These are phyloP conservation scores for Apamea crenata DNA, from an alignment of 2,888 invertebrate genomes.

Conservation along the genomic window DNA sequence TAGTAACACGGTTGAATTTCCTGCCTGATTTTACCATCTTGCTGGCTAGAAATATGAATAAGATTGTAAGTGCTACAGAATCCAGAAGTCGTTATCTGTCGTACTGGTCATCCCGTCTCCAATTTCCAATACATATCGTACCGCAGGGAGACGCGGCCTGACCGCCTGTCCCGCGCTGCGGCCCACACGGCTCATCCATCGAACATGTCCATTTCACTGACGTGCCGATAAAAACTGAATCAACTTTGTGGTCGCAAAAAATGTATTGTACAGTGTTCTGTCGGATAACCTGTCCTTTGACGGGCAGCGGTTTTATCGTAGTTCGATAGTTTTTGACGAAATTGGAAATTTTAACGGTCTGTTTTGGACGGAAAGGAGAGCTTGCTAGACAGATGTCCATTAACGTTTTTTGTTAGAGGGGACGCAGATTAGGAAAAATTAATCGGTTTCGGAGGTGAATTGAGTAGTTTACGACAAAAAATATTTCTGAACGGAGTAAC, in stretches of 20 bases:
- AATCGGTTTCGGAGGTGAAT: constrained; percentile 5
- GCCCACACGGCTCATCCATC: constrained; percentile 74
- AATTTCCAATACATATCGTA: constrained; percentile 56
- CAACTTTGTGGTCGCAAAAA: constrained; percentile 73
- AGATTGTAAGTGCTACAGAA: constrained; percentile 14
- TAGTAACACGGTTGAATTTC: background rate
- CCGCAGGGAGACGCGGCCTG: constrained; percentile 48
- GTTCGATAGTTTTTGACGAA: constrained; percentile 66
- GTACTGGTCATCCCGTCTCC: constrained; percentile 26
- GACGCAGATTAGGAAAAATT: constrained; percentile 7
- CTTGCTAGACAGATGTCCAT: constrained; percentile 23
- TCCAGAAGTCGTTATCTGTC: constrained; percentile 30
- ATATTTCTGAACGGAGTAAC: background rate
- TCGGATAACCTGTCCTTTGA: constrained; percentile 69
- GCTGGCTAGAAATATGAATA: background rate
- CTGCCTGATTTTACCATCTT: background rate
- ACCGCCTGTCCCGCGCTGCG: constrained; percentile 70
- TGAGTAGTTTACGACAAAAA: background rate
- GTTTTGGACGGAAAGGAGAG: constrained; percentile 66
- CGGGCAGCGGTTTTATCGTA: constrained; percentile 66
- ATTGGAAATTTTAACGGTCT: constrained; percentile 58
- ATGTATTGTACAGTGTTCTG: constrained; percentile 67
- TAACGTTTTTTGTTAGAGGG: constrained; percentile 31
- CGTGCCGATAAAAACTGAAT: constrained; percentile 73
- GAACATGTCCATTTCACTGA: constrained; percentile 75